phyloP scores from a whole-genome alignment of 2,888 invertebrate genomes.

The Anoplius nigerrimus region DNA sequence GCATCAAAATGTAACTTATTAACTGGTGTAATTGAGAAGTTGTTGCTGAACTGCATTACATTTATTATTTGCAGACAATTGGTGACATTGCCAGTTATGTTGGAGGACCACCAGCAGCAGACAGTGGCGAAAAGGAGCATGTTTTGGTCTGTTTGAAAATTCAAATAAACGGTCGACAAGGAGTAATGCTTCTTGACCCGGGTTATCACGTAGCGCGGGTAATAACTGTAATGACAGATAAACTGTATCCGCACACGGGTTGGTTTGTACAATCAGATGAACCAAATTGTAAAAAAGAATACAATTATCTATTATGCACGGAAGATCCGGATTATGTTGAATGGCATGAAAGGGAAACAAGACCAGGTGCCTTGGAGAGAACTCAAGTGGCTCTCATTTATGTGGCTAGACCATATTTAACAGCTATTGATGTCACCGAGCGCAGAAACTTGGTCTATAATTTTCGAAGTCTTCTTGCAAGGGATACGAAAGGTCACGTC shows the following conservation, averaged over 20 bases:
- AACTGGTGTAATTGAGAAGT: neutral
- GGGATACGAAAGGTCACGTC: conserved; percentile 89
- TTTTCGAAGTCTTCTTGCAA: conserved; percentile 86
- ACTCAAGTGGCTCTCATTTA: conserved; percentile 86
- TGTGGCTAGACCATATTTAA: conserved; percentile 86
- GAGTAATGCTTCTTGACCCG: conserved; percentile 90
- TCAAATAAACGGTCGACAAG: conserved; percentile 83
- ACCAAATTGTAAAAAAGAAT: conserved; percentile 86
- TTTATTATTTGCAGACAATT: conserved; percentile 67
- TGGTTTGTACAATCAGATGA: conserved; percentile 91
- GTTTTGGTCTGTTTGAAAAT: conserved; percentile 88
- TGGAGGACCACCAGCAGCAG: conserved; percentile 75
- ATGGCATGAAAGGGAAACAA: conserved; percentile 89
- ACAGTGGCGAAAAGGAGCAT: conserved; percentile 89
- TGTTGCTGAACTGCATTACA: conserved; percentile 5
- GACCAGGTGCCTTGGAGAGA: conserved; percentile 78
- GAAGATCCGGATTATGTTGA: conserved; percentile 86
- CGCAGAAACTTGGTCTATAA: conserved; percentile 92
- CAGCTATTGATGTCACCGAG: conserved; percentile 90
- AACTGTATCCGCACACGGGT: conserved; percentile 90
- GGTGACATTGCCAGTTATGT: conserved; percentile 75
- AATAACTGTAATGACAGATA: conserved; percentile 91
- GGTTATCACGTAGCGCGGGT: conserved; percentile 93
- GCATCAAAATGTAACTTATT: neutral
- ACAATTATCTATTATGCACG: conserved; percentile 85